Evolutionary conservation across 1,140 invertebrate species (phyloP).

Genomic region (Odontomachus brunneus): DNA sequence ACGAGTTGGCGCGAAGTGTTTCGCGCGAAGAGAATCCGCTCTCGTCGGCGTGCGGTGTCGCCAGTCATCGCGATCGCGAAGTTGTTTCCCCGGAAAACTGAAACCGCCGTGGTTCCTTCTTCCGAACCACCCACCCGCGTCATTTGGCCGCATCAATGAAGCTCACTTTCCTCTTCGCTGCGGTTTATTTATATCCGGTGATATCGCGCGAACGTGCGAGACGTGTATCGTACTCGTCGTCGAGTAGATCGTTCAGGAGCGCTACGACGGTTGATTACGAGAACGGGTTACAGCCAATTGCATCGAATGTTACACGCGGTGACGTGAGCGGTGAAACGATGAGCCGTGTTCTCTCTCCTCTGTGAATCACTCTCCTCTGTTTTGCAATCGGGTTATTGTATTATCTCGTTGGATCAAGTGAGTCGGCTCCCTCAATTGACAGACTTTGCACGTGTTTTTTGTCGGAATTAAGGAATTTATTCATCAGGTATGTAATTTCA

Average conservation of each 20-base stretch:
- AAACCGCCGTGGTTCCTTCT: background rate
- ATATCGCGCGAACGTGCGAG: background rate
- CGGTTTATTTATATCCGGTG: slow-evolving; percentile 44
- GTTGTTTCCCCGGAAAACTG: slow-evolving; percentile 13
- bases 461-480: too few species aligned
- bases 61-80: slow-evolving; percentile 13
- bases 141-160: slow-evolving; percentile 24
- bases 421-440: background rate
- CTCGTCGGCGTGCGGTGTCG: background rate
- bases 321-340: slow-evolving; percentile 40
- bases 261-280: slow-evolving; percentile 17
- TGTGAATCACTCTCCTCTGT: slow-evolving; percentile 50
- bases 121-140: background rate
- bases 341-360: slow-evolving; percentile 29
- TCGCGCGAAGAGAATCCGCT: background rate
- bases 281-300: slow-evolving; percentile 22
- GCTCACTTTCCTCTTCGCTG: background rate
- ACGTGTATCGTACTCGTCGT: background rate
- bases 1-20: background rate
- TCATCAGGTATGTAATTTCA: too few species aligned
- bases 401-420: background rate
- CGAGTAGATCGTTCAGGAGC: slow-evolving; percentile 20
- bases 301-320: slow-evolving; percentile 28
- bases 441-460: background rate
- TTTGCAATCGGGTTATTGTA: background rate